phyloP scores from a whole-genome alignment of 53 echinoderm and acorn worm genomes.

The Holothuria leucospilota region DNA sequence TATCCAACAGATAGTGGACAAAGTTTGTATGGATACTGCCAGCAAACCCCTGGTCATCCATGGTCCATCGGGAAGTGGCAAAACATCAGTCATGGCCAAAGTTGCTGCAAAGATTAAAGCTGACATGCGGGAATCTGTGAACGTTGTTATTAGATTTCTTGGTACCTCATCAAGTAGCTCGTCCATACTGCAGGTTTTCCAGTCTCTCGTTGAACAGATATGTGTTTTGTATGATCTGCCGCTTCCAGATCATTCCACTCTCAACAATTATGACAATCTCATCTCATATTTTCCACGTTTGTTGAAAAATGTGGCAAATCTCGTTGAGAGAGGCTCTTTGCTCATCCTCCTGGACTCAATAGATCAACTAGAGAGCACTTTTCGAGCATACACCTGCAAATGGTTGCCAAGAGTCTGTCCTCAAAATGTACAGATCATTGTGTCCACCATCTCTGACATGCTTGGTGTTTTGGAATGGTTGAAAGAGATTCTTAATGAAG shows the following conservation, averaged over 20 bases:
- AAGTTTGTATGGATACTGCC: constrained; percentile 38
- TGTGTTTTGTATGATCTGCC: constrained; percentile 71
- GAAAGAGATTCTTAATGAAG: constrained; percentile 50
- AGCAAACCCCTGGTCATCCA: constrained; percentile 69
- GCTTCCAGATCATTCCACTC: constrained; percentile 45
- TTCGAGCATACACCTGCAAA: constrained; percentile 77
- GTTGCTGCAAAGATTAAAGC: constrained; percentile 65
- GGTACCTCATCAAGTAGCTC: constrained; percentile 91
- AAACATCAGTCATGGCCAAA: constrained; percentile 94
- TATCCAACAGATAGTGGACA: constrained; percentile 58
- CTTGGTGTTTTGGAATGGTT: constrained; percentile 77
- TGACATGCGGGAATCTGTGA: constrained; percentile 39
- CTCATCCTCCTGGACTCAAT: constrained; percentile 87
- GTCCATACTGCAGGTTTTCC: constrained; percentile 80
- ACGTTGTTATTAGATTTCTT: constrained; percentile 77
- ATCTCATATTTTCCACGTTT: constrained; percentile 72
- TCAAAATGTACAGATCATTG: constrained; percentile 75
- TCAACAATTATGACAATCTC: constrained; percentile 65
- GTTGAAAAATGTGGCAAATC: constrained; percentile 63
- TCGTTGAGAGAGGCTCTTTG: constrained; percentile 49
- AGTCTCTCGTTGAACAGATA: constrained; percentile 77
- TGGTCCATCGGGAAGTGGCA: constrained; percentile 91
- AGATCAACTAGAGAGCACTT: constrained; percentile 80
- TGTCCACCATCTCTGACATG: constrained; percentile 86
- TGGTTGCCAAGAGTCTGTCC: constrained; percentile 84